Base-by-base conservation (phyloP, 2,888 invertebrate species). In the Lapara coniferarum region DNA sequence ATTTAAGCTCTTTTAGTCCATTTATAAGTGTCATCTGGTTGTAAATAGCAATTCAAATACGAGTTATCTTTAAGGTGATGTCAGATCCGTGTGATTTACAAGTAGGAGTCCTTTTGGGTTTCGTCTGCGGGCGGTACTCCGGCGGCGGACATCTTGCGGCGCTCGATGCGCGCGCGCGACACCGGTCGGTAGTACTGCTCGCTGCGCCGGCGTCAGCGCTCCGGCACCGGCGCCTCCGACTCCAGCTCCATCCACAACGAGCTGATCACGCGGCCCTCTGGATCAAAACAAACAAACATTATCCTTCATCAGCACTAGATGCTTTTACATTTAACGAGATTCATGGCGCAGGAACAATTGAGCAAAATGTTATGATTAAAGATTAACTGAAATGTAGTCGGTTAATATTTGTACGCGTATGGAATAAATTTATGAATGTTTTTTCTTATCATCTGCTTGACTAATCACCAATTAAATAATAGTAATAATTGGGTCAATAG, bases 181-280 rank as follows among this genome's bases (percentile, higher is more conserved):
- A 93, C 89, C 57, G 93, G 93, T 88, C 93, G 91, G 85, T 93
- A 90, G 85, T 86, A 93, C 91, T 93, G 93, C 93, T 93, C 93
- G 91, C 92, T 92, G 73, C 93, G 89, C 79, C 93, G 92, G 71
- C 93, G 93, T 93, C 93, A 93, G 92, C 93, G 93, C 72, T 93
- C 93, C 79, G 92, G 93, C 16, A 77, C 81, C 2, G 89, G 90
- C n/a, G 82, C 78, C 68, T 89, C 89, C 51, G 91, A 85, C 84
- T 93, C 93, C 74, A 91, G 78, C 81, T 93, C 93, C 92, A 92
- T 88, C 93, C 93, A 93, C 71, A 93, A 76, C 0, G 92, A 92
- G 71, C 91, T 91, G 80, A 93, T 91, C 72, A 91, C 86, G 66
- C 87, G 89, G 0, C 81, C 70, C 7, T 89, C 92, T 92, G 81